phyloP scores from a whole-genome alignment of 2,888 invertebrate genomes.

The Cephus pygmeus region DNA sequence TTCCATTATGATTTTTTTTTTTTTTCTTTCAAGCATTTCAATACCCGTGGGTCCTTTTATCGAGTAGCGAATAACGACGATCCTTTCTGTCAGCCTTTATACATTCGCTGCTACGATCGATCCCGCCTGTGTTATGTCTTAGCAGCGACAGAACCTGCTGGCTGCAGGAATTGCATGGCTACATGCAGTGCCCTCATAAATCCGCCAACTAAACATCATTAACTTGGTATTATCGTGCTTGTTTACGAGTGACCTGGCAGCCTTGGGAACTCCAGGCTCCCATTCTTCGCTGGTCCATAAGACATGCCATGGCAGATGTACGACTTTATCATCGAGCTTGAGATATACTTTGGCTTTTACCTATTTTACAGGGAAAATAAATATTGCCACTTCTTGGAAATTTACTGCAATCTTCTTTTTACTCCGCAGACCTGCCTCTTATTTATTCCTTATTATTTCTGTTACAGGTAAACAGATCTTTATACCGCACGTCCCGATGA shows the following conservation, averaged over 20 bases:
- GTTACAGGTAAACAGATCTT: background rate
- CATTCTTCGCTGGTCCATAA: background rate
- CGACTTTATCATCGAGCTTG: background rate
- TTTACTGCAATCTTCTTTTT: background rate
- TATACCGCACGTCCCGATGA: background rate
- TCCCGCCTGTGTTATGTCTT: background rate
- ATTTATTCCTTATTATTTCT: background rate
- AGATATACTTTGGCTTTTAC: background rate
- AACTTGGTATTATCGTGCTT: conserved; percentile 47
- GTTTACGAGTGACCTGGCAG: conserved; percentile 38
- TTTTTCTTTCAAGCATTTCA: background rate
- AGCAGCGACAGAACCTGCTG: background rate
- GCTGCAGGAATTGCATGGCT: background rate
- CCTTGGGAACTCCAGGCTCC: conserved; percentile 32
- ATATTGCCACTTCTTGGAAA: background rate
- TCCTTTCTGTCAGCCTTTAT: background rate
- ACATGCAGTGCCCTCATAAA: conserved; percentile 47
- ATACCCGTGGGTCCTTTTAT: background rate
- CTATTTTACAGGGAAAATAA: background rate
- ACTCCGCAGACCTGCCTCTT: background rate
- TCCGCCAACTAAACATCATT: conserved; percentile 52
- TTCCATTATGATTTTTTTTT: background rate
- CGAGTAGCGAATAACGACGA: background rate
- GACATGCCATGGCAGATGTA: background rate
- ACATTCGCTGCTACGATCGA: background rate